Percentiles rank a stretch among this genome's conserved stretches.
These are phyloP conservation scores for Gulo gulo DNA, from an alignment of 2,113 vertebrate genomes.

Conservation along the genomic window DNA sequence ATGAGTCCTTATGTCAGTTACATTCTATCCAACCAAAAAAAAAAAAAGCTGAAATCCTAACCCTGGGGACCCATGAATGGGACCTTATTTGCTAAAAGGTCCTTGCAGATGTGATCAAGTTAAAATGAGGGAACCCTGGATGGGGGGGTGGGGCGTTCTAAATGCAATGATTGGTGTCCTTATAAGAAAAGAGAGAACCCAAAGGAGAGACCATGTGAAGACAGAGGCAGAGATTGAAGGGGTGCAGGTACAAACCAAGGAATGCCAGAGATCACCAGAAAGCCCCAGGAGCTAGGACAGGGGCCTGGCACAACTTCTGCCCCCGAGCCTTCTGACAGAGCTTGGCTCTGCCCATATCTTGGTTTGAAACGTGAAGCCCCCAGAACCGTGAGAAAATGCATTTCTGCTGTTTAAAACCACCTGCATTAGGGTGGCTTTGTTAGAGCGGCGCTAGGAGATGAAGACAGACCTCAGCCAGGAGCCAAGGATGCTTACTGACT, in stretches of 20 bases:
- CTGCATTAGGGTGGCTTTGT: no score
- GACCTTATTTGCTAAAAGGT: neutral
- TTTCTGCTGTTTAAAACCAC: neutral
- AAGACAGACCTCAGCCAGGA: neutral
- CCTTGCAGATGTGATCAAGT: neutral
- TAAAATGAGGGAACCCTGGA: neutral
- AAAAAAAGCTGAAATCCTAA: neutral
- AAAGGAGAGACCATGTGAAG: neutral
- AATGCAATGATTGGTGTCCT: neutral
- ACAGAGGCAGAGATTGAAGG: accelerated
- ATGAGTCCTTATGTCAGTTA: neutral
- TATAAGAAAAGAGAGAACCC: neutral
- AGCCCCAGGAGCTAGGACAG: neutral
- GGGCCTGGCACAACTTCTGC: accelerated
- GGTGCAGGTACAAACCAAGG: neutral
- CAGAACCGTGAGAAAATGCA: no score
- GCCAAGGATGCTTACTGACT: neutral
- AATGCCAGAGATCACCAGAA: neutral
- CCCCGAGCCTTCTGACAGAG: neutral
- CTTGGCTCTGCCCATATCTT: accelerated
- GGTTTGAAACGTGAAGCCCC: neutral
- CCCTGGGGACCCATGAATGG: neutral
- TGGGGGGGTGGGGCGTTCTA: neutral
- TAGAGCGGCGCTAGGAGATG: neutral
- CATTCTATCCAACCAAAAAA: neutral